A percentile compares a stretch with the other conserved stretches of the same genome.
phyloP scores from a whole-genome alignment of 2,888 invertebrate species.

The Ectropis crepuscularia region DNA sequence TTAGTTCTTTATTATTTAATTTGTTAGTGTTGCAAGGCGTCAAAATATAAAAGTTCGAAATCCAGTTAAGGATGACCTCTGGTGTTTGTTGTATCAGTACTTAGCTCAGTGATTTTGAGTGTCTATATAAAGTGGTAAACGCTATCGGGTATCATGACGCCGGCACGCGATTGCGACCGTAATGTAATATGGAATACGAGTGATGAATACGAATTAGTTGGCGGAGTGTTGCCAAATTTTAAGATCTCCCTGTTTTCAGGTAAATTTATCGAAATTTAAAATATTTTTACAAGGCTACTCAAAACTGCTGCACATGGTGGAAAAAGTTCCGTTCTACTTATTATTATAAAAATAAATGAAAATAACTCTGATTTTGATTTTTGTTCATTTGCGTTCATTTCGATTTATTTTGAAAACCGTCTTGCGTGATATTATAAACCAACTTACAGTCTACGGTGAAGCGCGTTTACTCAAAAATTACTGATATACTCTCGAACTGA shows the following conservation, averaged over 20 bases:
- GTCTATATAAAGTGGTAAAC: slow-evolving; percentile 54
- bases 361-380: too few species aligned
- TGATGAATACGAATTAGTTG: slow-evolving; percentile 74
- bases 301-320: too few species aligned
- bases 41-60: slow-evolving; percentile 65
- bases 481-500: too few species aligned
- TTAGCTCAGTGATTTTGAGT: slow-evolving; percentile 32
- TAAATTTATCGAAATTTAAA: not conserved
- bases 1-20: slow-evolving; percentile 72
- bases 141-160: slow-evolving; percentile 58
- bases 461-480: too few species aligned
- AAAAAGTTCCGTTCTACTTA: too few species aligned
- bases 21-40: slow-evolving; percentile 73
- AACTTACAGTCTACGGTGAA: too few species aligned
- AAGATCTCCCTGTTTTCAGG: not conserved
- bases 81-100: slow-evolving; percentile 22
- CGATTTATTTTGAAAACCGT: too few species aligned
- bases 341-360: too few species aligned
- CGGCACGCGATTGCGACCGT: slow-evolving; percentile 74
- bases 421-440: too few species aligned
- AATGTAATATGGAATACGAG: slow-evolving; percentile 75
- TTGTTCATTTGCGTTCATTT: too few species aligned
- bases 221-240: slow-evolving; percentile 55
- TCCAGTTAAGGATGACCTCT: slow-evolving; percentile 50
- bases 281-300: not conserved